Percentiles rank a stretch among this genome's conserved stretches.
phyloP scores from a whole-genome alignment of 2,113 vertebrate species.

The Trinectes maculatus region DNA sequence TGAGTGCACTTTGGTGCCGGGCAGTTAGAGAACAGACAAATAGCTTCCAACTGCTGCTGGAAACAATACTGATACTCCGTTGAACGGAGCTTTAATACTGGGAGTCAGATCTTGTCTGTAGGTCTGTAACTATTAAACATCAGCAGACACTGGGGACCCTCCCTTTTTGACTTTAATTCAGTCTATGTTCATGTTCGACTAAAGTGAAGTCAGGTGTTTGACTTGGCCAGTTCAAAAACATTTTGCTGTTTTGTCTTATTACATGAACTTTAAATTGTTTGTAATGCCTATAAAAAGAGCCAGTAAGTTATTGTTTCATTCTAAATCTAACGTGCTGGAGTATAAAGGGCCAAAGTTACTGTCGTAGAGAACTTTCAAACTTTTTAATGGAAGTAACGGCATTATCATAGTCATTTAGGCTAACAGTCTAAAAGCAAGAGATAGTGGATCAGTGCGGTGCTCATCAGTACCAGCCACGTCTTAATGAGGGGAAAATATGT shows the following conservation, averaged over 20 bases:
- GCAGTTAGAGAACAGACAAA: background rate
- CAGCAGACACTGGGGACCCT: background rate
- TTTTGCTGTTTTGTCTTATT: background rate
- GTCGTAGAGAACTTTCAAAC: background rate
- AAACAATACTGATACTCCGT: too few relatives aligned
- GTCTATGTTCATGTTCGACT: background rate
- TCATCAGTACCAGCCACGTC: conserved; percentile 19
- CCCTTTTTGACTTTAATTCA: background rate
- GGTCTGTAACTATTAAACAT: background rate
- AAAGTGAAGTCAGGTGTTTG: background rate
- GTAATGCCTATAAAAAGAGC: background rate
- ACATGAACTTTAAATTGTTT: background rate
- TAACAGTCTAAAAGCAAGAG: background rate
- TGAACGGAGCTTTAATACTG: background rate
- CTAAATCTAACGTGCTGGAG: background rate
- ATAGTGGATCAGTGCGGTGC: background rate
- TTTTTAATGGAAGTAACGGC: background rate
- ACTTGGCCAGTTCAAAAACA: background rate
- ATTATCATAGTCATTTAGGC: background rate
- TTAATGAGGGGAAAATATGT: conserved; percentile 6
- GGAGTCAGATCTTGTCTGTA: background rate
- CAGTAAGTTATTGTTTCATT: background rate
- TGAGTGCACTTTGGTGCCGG: background rate
- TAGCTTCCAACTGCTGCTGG: background rate
- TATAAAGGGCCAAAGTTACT: background rate